Percentiles rank a stretch among this genome's conserved stretches.
These are phyloP conservation scores for Olivierus martensii DNA, from an alignment of 1,140 invertebrate species.

Conservation along the genomic window DNA sequence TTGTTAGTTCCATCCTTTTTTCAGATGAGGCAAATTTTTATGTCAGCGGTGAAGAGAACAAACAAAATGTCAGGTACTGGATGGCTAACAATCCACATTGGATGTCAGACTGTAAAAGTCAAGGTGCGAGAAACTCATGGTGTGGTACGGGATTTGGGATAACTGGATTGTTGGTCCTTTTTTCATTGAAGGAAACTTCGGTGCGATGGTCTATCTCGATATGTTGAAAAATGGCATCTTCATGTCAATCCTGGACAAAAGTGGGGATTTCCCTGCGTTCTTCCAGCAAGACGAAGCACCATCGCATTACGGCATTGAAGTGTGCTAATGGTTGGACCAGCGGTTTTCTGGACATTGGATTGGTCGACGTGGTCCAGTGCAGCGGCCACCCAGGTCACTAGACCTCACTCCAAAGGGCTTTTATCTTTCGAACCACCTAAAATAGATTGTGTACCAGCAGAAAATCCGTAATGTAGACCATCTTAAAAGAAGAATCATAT, in stretches of 20 bases:
- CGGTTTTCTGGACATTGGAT: not conserved
- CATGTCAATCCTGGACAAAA: not conserved
- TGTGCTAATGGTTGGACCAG: too few relatives aligned
- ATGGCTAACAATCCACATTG: not conserved
- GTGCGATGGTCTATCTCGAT: too few relatives aligned
- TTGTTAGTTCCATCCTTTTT: not conserved
- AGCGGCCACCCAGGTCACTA: slow-evolving; percentile 20
- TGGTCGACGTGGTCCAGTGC: not conserved
- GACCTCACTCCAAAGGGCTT: slow-evolving; percentile 31
- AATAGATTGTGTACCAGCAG: not conserved
- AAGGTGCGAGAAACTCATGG: not conserved
- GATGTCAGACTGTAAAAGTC: too few relatives aligned
- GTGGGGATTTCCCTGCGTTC: too few relatives aligned
- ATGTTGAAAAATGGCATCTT: not conserved
- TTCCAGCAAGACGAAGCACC: too few relatives aligned
- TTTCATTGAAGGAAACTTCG: too few relatives aligned
- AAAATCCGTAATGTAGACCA: slow-evolving; percentile 1
- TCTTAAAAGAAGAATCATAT: slow-evolving; percentile 1
- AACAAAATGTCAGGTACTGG: not conserved
- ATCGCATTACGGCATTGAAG: too few relatives aligned
- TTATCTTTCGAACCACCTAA: slow-evolving; percentile 26
- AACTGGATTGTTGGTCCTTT: too few relatives aligned
- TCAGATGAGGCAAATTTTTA: not conserved
- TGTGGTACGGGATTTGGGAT: not conserved
- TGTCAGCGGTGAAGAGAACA: not conserved